Evolutionary conservation across 2,113 vertebrate genomes (phyloP), one percentile per base, ranked within the genome.

Genomic region (Cyprinodon tularosa): DNA sequence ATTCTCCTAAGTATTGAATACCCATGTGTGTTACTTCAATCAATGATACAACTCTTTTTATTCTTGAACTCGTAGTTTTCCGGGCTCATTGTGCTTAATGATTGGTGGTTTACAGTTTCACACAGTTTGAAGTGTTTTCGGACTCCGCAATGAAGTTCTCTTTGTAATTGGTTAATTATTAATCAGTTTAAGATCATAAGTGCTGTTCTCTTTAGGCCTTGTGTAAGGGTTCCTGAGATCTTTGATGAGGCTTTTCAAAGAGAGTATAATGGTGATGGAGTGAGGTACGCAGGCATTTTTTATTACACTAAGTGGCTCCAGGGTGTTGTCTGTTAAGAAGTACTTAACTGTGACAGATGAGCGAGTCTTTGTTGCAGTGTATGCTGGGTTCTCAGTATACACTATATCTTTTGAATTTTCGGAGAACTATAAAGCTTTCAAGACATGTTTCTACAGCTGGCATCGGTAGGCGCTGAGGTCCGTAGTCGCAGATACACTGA

Each of bases 291-390:
- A 53, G 40, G 67, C 57, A 48, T 39, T 57, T 63, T 62, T 81
- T 81, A 48, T 63, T 50, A 14, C 62, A 12, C 3, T 38, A 60
- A 65, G 12, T 44, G 48, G 42, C 76, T 75, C 81, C 64, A 15
- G 81, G 81, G 68, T 76, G 81, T 66, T 70, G 62, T 68, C 68
- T 72, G 45, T 70, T 22, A 13, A 78, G n/a, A 36, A 3, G 40
- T 0, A 39, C 70, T 67, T 62, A 66, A 4, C 69, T 57, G 66
- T 66, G 63, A 72, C 38, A 42, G 38, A 66, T 53, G 20, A 73
- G 61, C 57, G 22, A 37, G 47, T 14, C 53, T 42, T 63, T 53
- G 62, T 3, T 15, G 39, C 20, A 22, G 69, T 4, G 0, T 59
- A 48, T 66, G 37, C 62, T 40, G 38, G 66, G 57, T 29, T 75